These are phyloP conservation scores for Philhelius pedissequus DNA, from an alignment of 2,888 invertebrate genomes.

Conservation along the genomic window DNA sequence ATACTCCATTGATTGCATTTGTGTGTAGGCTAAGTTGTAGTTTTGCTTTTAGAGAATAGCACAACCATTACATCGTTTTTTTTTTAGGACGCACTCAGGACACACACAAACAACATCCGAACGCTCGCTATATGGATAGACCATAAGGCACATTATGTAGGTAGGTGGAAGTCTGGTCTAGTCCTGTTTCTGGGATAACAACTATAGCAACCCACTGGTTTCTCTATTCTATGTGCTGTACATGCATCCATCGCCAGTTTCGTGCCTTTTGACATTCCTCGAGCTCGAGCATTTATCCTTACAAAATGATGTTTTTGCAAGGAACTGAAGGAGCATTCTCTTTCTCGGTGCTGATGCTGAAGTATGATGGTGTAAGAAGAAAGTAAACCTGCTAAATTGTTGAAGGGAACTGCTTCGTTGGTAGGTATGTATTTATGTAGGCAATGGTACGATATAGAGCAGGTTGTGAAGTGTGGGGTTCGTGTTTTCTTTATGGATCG, in stretches of 20 bases:
- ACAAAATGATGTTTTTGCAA: constrained; percentile 52
- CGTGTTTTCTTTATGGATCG: constrained; percentile 34
- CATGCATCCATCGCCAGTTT: constrained; percentile 12
- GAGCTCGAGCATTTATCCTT: constrained; percentile 46
- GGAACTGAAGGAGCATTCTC: constrained; percentile 16
- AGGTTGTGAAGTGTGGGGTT: neutral
- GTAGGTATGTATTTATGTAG: neutral
- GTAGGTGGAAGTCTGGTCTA: constrained; percentile 36
- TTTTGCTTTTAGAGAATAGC: constrained; percentile 28
- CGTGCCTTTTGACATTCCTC: constrained; percentile 63
- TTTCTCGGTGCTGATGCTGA: neutral
- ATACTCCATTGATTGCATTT: constrained; percentile 58
- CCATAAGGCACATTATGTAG: constrained; percentile 8
- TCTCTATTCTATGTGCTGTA: neutral
- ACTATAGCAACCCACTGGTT: neutral
- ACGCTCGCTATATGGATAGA: neutral
- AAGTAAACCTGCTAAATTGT: constrained; percentile 28
- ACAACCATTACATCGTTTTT: constrained; percentile 55
- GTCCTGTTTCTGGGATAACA: constrained; percentile 18
- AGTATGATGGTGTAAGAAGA: neutral
- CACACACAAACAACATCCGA: constrained; percentile 37
- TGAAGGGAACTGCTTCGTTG: neutral
- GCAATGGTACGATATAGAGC: no score
- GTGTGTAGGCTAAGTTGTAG: constrained; percentile 62
- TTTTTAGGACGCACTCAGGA: constrained; percentile 55